phyloP scores from a whole-genome alignment of 1,140 invertebrate genomes.

The Drosophila nebulosa region DNA sequence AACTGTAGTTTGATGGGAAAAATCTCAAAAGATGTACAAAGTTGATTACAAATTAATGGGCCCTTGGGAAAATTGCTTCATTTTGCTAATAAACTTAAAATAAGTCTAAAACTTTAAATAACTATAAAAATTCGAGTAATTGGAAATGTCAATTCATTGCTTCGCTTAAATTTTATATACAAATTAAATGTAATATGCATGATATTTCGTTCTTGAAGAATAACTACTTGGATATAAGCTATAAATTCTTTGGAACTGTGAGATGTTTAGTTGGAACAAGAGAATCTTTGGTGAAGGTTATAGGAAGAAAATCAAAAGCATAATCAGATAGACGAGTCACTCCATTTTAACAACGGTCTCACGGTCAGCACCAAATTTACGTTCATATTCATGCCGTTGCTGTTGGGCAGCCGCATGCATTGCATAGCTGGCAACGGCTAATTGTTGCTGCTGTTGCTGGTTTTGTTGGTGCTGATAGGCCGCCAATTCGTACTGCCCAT shows the following conservation, averaged over 20 bases:
- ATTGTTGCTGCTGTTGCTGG: slow-evolving; percentile 60
- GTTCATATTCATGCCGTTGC: slow-evolving; percentile 62
- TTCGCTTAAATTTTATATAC: slow-evolving; percentile 56
- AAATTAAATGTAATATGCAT: slow-evolving; percentile 15
- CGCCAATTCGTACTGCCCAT: slow-evolving; percentile 61
- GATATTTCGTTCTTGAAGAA: slow-evolving; percentile 54
- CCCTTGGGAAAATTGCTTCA: slow-evolving; percentile 1
- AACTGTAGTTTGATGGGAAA: slow-evolving; percentile 30
- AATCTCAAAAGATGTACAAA: slow-evolving; percentile 65
- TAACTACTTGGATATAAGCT: slow-evolving; percentile 45
- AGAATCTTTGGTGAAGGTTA: slow-evolving; percentile 60
- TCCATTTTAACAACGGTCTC: slow-evolving; percentile 78
- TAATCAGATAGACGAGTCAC: slow-evolving; percentile 9
- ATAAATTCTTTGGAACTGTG: slow-evolving; percentile 72
- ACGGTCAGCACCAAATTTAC: slow-evolving; percentile 65
- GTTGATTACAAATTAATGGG: slow-evolving; percentile 32
- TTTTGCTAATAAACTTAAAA: slow-evolving; percentile 25
- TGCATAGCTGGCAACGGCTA: slow-evolving; percentile 43
- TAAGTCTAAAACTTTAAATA: slow-evolving; percentile 43
- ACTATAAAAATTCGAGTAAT: slow-evolving; percentile 66
- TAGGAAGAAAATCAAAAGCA: too few relatives aligned
- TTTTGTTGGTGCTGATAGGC: slow-evolving; percentile 55
- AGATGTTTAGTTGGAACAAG: slow-evolving; percentile 61
- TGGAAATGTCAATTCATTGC: slow-evolving; percentile 46
- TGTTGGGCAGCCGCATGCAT: slow-evolving; percentile 55